Percentiles rank a stretch among this genome's conserved stretches.
phyloP scores from a whole-genome alignment of 2,888 invertebrate species.

The Agrotis segetum region DNA sequence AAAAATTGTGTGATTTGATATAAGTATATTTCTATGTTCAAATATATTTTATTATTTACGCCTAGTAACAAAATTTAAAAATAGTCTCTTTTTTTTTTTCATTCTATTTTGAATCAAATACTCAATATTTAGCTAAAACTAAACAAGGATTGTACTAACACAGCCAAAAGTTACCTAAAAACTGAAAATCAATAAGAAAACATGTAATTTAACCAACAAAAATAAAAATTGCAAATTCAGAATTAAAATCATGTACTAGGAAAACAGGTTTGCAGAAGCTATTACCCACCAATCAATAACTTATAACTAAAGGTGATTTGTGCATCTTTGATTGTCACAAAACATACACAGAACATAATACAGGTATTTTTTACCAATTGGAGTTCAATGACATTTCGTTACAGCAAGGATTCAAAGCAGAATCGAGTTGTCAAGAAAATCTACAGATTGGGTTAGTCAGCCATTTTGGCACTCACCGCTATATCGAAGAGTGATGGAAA shows the following conservation, averaged over 20 bases:
- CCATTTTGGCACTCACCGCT: constrained; percentile 85
- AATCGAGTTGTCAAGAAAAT: constrained; percentile 23
- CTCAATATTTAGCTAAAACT: constrained; percentile 3
- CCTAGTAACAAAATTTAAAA: too few relatives aligned
- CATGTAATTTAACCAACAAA: background rate
- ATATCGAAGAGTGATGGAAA: constrained; percentile 87
- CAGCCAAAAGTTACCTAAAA: background rate
- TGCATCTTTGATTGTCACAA: constrained; percentile 20
- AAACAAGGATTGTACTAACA: constrained; percentile 12
- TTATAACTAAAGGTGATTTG: background rate
- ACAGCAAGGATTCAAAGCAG: constrained; percentile 27
- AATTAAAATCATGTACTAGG: constrained; percentile 38
- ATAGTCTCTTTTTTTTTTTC: too few relatives aligned
- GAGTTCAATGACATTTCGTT: constrained; percentile 51
- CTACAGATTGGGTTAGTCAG: constrained; percentile 57
- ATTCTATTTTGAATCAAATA: background rate
- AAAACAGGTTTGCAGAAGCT: constrained; percentile 52
- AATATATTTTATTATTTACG: too few relatives aligned
- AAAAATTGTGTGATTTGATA: too few relatives aligned
- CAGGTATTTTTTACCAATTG: constrained; percentile 31
- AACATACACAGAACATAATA: constrained; percentile 35
- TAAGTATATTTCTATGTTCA: too few relatives aligned
- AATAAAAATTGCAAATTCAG: constrained; percentile 28
- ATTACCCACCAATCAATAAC: constrained; percentile 49
- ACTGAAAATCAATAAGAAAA: background rate